A percentile compares a stretch with the other conserved stretches of the same genome.
Evolutionary conservation across 2,797 vertebrate genomes (phyloP).

Genomic region (Columba guinea): DNA sequence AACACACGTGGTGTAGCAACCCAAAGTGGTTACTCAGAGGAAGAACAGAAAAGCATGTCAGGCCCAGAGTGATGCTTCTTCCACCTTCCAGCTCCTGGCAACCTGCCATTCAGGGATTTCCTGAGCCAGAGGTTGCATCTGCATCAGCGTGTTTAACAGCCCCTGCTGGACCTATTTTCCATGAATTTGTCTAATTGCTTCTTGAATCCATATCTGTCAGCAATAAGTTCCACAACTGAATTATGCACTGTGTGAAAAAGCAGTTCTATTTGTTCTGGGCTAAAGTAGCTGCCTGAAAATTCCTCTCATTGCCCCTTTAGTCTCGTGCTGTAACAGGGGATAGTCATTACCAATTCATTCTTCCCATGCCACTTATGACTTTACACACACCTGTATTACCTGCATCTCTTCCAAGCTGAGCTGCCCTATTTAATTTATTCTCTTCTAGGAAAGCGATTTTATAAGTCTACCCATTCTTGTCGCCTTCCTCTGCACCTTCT

Average conservation of each 20-base stretch:
- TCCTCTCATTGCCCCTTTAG: neutral
- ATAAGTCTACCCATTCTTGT: neutral
- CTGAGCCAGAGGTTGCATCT: constrained; percentile 61
- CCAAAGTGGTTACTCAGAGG: neutral
- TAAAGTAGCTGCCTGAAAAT: constrained; percentile 15
- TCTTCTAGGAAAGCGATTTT: neutral
- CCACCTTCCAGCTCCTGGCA: constrained; percentile 44
- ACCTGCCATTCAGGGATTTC: constrained; percentile 48
- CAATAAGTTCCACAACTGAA: constrained; percentile 47
- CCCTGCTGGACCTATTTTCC: constrained; percentile 53
- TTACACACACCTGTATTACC: neutral
- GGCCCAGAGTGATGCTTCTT: neutral
- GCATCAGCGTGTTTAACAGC: constrained; percentile 21
- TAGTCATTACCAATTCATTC: neutral
- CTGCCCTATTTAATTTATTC: neutral
- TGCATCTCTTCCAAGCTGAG: neutral
- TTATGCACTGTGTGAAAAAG: constrained; percentile 38
- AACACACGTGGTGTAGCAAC: neutral
- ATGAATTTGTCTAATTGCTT: constrained; percentile 64
- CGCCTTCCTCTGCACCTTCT: neutral
- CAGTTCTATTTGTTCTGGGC: constrained; percentile 26
- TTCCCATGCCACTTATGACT: neutral
- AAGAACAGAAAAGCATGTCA: neutral
- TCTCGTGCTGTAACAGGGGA: neutral
- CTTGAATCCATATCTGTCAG: constrained; percentile 58